Evolutionary conservation across 2,113 vertebrate genomes (phyloP).

Genomic region (Apus apus): DNA sequence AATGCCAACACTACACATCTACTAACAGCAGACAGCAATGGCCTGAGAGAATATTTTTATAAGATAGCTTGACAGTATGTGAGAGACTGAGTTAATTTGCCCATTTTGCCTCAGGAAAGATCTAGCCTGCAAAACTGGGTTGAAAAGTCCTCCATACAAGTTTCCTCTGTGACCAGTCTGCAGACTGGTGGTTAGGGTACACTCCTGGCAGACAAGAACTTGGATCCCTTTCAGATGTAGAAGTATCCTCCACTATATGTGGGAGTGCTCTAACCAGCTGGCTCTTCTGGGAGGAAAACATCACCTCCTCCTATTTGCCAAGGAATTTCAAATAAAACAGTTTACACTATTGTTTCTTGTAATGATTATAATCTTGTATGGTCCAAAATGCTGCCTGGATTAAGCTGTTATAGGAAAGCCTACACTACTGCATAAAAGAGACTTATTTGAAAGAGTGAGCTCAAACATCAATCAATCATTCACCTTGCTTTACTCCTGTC

Average conservation of each 20-base stretch:
- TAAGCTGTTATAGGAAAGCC: not conserved
- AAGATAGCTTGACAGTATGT: not conserved
- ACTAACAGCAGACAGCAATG: not conserved
- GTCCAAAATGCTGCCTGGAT: not conserved
- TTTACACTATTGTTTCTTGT: not conserved
- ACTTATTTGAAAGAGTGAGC: not conserved
- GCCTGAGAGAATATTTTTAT: not conserved
- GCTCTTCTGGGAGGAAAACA: not conserved
- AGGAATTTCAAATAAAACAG: not conserved
- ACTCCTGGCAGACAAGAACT: not conserved
- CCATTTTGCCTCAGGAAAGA: not conserved
- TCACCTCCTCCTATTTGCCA: not conserved
- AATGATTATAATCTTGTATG: not conserved
- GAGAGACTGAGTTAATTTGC: not conserved
- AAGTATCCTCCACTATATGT: not conserved
- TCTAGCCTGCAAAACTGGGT: not conserved
- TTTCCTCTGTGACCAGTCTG: not conserved
- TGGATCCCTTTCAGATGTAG: not conserved
- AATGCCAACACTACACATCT: not conserved
- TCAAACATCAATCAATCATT: not conserved
- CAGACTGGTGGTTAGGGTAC: not conserved
- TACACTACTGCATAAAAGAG: not conserved
- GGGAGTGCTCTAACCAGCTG: not conserved
- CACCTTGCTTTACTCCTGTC: not conserved
- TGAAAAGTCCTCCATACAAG: not conserved